A percentile compares a stretch with the other conserved stretches of the same genome.
phyloP scores from a whole-genome alignment of 2,888 invertebrate genomes.

The Drosophila aldrichi region DNA sequence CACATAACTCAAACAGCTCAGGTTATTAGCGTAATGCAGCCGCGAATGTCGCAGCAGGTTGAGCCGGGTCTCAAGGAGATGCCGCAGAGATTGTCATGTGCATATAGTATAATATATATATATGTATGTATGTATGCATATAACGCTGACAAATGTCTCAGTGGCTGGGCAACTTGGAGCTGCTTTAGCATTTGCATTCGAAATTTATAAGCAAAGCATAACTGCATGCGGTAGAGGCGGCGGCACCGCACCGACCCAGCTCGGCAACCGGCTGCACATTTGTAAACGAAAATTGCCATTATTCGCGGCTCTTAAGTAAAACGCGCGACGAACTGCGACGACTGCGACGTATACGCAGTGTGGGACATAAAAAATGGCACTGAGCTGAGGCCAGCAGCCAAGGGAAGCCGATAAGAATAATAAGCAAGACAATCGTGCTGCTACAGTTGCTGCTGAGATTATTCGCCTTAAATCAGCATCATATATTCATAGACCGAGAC shows the following conservation, averaged over 20 bases:
- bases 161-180: slow-evolving; percentile 45
- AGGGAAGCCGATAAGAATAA: slow-evolving; percentile 5
- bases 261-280: slow-evolving; percentile 45
- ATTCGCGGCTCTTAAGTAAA: no score
- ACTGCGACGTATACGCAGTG: slow-evolving; percentile 22
- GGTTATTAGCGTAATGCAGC: slow-evolving; percentile 79
- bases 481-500: slow-evolving; percentile 1
- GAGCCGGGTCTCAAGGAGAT: slow-evolving; percentile 27
- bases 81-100: slow-evolving; percentile 70
- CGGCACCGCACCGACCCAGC: background rate
- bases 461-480: background rate
- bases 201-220: slow-evolving; percentile 78
- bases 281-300: slow-evolving; percentile 67
- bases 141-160: slow-evolving; percentile 76
- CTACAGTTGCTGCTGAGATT: background rate
- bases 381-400: background rate
- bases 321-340: slow-evolving; percentile 9
- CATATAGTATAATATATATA: slow-evolving; percentile 34
- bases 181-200: slow-evolving; percentile 75
- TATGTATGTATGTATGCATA: slow-evolving; percentile 29
- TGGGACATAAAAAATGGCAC: slow-evolving; percentile 15
- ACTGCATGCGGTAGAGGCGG: slow-evolving; percentile 32
- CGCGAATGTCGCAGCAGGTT: slow-evolving; percentile 65
- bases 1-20: slow-evolving; percentile 72
- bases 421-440: background rate